Percentiles rank a stretch among this genome's conserved stretches.
phyloP scores from a whole-genome alignment of 2,888 invertebrate genomes.

The Cataglyphis cursor region DNA sequence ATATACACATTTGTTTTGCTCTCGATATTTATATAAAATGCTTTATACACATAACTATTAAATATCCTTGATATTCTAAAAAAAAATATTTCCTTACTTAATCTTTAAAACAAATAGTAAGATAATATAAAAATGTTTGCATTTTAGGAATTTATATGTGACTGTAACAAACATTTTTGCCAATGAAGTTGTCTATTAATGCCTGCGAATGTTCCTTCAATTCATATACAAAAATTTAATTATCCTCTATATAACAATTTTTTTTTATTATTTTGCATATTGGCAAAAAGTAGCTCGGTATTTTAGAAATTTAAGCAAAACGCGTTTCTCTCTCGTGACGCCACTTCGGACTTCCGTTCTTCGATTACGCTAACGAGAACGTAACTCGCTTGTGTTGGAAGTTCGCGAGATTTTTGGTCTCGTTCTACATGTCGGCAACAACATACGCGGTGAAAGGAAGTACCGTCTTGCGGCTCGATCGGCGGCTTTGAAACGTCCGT shows the following conservation, averaged over 20 bases:
- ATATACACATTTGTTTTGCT: neutral
- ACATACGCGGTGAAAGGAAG: constrained; percentile 74
- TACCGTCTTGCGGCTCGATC: constrained; percentile 60
- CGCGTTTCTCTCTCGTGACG: constrained; percentile 31
- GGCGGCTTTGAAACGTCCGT: constrained; percentile 41
- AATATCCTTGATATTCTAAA: neutral
- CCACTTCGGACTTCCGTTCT: constrained; percentile 27
- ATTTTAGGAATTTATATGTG: neutral
- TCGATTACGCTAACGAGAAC: constrained; percentile 50
- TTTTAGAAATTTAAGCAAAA: neutral
- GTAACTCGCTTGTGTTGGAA: constrained; percentile 14
- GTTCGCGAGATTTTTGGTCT: constrained; percentile 53
- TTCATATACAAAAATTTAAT: neutral
- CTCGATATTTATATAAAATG: neutral
- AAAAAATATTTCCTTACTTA: neutral
- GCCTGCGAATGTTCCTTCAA: neutral
- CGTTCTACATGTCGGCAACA: constrained; percentile 58
- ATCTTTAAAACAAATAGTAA: neutral
- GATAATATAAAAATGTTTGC: neutral
- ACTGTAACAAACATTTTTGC: neutral
- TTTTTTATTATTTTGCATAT: neutral
- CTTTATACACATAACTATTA: neutral
- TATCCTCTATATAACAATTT: neutral
- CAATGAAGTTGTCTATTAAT: neutral
- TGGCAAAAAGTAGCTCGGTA: neutral